A percentile compares a stretch with the other conserved stretches of the same genome.
phyloP scores from a whole-genome alignment of 2,113 vertebrate species.

The Pachyramphus minor region DNA sequence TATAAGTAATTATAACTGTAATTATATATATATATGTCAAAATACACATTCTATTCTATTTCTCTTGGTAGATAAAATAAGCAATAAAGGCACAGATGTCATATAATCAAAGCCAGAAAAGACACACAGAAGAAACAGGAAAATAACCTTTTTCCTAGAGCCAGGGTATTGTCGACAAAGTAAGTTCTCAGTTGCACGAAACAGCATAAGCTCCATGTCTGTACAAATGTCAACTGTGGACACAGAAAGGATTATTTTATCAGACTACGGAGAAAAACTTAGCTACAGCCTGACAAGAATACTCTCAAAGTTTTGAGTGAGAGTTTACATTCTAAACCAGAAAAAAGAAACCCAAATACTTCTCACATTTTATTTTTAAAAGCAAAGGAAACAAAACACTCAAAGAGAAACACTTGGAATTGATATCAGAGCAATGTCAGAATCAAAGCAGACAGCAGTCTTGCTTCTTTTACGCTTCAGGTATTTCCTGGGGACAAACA shows the following conservation, averaged over 20 bases:
- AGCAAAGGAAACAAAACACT: constrained; percentile 6
- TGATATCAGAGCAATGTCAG: constrained; percentile 20
- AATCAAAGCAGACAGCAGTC: constrained; percentile 37
- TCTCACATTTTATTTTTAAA: constrained; percentile 12
- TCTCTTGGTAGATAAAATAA: not conserved
- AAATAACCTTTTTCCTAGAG: not conserved
- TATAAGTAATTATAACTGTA: not conserved
- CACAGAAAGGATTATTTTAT: not conserved
- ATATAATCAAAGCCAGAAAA: not conserved
- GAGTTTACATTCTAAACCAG: not conserved
- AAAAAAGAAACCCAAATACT: not conserved
- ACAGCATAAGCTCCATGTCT: not conserved
- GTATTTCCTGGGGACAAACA: constrained; percentile 1
- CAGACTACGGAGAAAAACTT: not conserved
- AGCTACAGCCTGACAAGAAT: not conserved
- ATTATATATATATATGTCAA: not conserved
- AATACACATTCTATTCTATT: not conserved
- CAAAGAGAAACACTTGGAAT: constrained; percentile 13
- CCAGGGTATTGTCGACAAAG: not conserved
- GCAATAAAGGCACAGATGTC: not conserved
- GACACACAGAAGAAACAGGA: not conserved
- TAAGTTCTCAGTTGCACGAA: not conserved
- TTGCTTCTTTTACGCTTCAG: constrained; percentile 21
- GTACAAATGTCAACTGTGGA: not conserved
- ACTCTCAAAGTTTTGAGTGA: not conserved